Conservation (phyloP, 2,888 invertebrate species). For the Nymphalis polychloros region DNA sequence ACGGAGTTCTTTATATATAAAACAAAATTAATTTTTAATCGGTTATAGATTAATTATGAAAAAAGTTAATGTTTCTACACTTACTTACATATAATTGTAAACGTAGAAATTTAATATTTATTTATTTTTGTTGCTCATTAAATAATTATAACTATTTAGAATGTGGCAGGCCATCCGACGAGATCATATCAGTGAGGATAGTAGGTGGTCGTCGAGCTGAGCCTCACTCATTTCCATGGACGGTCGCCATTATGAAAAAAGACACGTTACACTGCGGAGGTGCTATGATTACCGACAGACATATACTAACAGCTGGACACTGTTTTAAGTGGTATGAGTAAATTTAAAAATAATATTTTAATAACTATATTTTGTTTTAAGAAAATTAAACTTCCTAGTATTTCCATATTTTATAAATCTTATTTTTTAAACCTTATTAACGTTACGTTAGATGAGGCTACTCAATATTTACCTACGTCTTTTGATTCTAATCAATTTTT, state of each 20-base stretch:
- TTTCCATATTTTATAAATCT: too few species aligned
- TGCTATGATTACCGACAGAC: slow-evolving; percentile 77
- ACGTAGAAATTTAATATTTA: slow-evolving; percentile 15
- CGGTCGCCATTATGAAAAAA: slow-evolving; percentile 74
- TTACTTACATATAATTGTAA: too few species aligned
- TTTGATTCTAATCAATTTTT: too few species aligned
- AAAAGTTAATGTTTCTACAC: too few species aligned
- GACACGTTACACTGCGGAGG: slow-evolving; percentile 78
- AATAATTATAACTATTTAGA: slow-evolving; percentile 58
- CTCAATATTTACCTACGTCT: too few species aligned
- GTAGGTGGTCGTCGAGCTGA: slow-evolving; percentile 76
- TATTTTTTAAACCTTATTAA: too few species aligned
- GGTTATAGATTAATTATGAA: too few species aligned
- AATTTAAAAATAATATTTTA: neutral
- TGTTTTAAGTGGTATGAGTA: slow-evolving; percentile 74
- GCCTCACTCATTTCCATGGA: slow-evolving; percentile 81
- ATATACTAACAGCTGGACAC: slow-evolving; percentile 82
- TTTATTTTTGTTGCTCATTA: slow-evolving; percentile 2
- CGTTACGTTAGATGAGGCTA: too few species aligned
- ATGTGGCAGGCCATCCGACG: slow-evolving; percentile 79
- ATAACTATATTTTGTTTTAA: too few species aligned
- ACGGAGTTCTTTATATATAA: too few species aligned
- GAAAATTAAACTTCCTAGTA: too few species aligned
- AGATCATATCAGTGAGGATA: slow-evolving; percentile 83
- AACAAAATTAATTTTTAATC: too few species aligned